Evolutionary conservation across 2,888 invertebrate species (phyloP).

Genomic region (Choristoneura rosaceana): DNA sequence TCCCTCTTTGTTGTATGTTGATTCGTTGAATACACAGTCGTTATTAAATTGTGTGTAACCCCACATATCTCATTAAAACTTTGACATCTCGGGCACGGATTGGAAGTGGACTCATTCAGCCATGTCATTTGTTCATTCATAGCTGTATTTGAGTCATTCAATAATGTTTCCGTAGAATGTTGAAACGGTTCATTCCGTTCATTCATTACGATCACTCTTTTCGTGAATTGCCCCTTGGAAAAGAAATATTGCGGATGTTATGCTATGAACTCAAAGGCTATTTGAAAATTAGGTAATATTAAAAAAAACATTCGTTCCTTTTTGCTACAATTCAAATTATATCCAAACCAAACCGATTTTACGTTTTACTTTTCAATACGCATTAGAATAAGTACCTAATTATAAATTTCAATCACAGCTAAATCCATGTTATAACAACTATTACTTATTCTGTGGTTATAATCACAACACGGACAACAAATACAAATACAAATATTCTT

Average conservation of each 20-base stretch:
- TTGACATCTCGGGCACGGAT: constrained; percentile 30
- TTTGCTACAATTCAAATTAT: no score
- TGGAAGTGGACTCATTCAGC: constrained; percentile 32
- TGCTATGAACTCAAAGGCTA: no score
- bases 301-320: no score
- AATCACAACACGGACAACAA: no score
- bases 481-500: no score
- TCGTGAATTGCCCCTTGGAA: background rate
- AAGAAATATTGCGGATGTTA: background rate
- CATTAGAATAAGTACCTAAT: no score
- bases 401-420: no score
- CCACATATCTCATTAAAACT: constrained; percentile 41
- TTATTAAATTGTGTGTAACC: constrained; percentile 40
- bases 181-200: constrained; percentile 13
- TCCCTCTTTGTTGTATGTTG: constrained; percentile 38
- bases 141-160: constrained; percentile 25
- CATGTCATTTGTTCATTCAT: constrained; percentile 38
- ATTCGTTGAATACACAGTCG: constrained; percentile 13
- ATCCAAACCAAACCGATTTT: no score
- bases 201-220: constrained; percentile 4
- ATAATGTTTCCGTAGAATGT: constrained; percentile 17
- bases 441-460: no score
- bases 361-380: no score
- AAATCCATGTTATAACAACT: no score
- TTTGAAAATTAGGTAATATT: no score